These are phyloP conservation scores for Dicyrtomina minuta DNA, from an alignment of 2,888 invertebrate genomes.

Conservation along the genomic window DNA sequence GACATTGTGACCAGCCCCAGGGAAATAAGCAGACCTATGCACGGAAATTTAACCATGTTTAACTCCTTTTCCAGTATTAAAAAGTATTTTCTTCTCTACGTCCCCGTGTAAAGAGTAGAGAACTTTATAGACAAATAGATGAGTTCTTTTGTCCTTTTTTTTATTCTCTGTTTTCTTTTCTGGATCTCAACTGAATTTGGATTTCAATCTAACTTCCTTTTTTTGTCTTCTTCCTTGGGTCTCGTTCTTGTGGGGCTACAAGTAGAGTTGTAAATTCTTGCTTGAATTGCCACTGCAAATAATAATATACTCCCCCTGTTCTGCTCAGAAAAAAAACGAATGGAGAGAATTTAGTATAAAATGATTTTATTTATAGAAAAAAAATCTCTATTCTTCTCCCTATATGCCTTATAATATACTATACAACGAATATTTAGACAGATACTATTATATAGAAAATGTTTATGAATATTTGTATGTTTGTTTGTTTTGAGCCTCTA, in stretches of 20 bases:
- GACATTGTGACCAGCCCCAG: constrained; percentile 5
- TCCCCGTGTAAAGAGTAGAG: too few relatives aligned
- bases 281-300: too few relatives aligned
- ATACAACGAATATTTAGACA: neutral
- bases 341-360: too few relatives aligned
- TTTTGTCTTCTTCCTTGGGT: neutral
- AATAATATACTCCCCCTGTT: too few relatives aligned
- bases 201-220: neutral
- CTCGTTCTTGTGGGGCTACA: too few relatives aligned
- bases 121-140: too few relatives aligned
- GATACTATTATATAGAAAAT: neutral
- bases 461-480: too few relatives aligned
- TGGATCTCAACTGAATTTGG: neutral
- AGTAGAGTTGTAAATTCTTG: too few relatives aligned
- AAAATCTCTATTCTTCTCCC: neutral
- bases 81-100: neutral
- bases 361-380: too few relatives aligned
- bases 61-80: neutral
- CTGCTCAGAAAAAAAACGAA: too few relatives aligned
- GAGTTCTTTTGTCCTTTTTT: neutral
- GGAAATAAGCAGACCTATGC: constrained; percentile 18
- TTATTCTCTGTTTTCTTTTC: neutral
- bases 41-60: constrained; percentile 6
- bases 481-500: too few relatives aligned
- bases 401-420: neutral